phyloP scores from a whole-genome alignment of 2,797 vertebrate genomes.

The Naso thynnoides region DNA sequence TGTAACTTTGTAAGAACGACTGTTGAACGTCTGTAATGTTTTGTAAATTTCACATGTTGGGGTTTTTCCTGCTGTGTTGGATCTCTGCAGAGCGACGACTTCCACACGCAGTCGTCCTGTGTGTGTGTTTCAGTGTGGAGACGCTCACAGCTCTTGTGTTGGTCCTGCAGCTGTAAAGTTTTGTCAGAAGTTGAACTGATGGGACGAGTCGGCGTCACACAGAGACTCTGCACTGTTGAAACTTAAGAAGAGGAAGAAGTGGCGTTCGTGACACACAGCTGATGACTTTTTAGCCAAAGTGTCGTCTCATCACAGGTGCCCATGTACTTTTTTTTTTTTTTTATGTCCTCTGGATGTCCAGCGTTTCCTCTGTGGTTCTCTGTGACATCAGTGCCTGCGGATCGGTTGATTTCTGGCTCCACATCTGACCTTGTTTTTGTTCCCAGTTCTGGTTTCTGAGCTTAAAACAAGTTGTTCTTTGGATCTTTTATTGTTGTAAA shows the following conservation, averaged over 20 bases:
- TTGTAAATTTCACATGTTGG: conserved; percentile 1
- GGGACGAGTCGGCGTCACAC: neutral
- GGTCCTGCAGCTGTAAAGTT: conserved; percentile 10
- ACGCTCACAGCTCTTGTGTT: conserved; percentile 5
- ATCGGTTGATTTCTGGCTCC: neutral
- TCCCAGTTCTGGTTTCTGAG: neutral
- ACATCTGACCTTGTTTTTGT: neutral
- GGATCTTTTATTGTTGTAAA: conserved; percentile 22
- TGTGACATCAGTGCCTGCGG: conserved; percentile 19
- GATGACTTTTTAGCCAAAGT: neutral
- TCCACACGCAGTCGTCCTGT: neutral
- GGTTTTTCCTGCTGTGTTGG: conserved; percentile 8
- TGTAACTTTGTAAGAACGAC: neutral
- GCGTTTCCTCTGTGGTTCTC: neutral
- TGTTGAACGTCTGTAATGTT: neutral
- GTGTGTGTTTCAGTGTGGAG: conserved; percentile 1
- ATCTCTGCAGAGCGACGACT: conserved; percentile 1
- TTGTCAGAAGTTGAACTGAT: conserved; percentile 10
- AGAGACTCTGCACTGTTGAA: neutral
- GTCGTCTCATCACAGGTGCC: conserved; percentile 31
- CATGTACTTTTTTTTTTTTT: neutral
- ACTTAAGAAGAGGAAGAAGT: conserved; percentile 1
- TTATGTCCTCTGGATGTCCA: neutral
- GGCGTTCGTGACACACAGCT: conserved; percentile 4
- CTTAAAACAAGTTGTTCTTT: conserved; percentile 15